Conservation (phyloP, 2,888 invertebrate genomes). For the Apoderus coryli region DNA sequence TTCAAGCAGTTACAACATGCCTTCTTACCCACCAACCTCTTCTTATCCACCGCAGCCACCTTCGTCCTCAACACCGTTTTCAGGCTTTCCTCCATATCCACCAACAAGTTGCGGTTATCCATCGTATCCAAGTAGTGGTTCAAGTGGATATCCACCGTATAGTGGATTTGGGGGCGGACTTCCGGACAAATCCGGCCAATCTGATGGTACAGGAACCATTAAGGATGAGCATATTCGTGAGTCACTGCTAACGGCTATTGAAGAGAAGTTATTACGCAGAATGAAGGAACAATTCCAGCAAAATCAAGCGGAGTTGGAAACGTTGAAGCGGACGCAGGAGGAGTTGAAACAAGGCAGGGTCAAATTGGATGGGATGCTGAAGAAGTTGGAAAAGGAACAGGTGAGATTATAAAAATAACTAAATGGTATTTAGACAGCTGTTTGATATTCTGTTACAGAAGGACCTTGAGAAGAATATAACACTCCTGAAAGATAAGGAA, state of each 20-base stretch:
- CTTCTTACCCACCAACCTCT: constrained; percentile 14
- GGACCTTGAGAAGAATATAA: constrained; percentile 74
- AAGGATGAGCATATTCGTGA: constrained; percentile 91
- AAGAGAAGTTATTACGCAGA: constrained; percentile 79
- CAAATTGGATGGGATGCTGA: constrained; percentile 65
- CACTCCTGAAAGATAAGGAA: constrained; percentile 72
- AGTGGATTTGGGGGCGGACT: constrained; percentile 18
- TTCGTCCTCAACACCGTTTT: neutral
- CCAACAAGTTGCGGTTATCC: constrained; percentile 15
- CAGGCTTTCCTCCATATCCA: neutral
- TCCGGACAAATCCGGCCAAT: constrained; percentile 23
- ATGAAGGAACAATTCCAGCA: constrained; percentile 84
- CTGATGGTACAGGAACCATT: constrained; percentile 59
- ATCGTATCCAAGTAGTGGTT: constrained; percentile 15
- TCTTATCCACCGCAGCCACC: constrained; percentile 10
- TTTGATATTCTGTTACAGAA: no score
- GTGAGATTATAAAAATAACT: constrained; percentile 25
- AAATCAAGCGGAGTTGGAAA: constrained; percentile 82
- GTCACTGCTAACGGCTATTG: constrained; percentile 86
- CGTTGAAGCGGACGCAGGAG: constrained; percentile 70
- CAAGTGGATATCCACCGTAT: constrained; percentile 21
- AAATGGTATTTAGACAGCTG: no score
- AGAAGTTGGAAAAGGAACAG: constrained; percentile 60
- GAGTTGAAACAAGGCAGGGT: constrained; percentile 74
- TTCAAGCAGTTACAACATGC: constrained; percentile 20